Evolutionary conservation across 1,140 invertebrate genomes (phyloP).

Genomic region (Patella vulgata): DNA sequence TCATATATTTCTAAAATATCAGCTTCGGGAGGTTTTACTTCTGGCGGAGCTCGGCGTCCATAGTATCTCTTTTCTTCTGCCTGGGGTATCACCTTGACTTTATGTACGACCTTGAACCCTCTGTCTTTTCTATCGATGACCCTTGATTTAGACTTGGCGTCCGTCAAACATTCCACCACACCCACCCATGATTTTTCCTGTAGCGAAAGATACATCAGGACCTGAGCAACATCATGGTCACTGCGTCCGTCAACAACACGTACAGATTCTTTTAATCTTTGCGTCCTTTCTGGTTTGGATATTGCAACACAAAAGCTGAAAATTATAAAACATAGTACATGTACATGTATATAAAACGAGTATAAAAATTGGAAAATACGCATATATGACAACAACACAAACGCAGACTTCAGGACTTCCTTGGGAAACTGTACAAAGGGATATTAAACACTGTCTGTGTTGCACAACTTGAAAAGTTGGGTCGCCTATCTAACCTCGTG

Average conservation of each 20-base stretch:
- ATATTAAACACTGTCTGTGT: no score
- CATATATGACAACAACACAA: no score
- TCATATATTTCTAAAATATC: slow-evolving; percentile 52
- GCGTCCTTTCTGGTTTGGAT: slow-evolving; percentile 48
- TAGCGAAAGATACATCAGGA: slow-evolving; percentile 54
- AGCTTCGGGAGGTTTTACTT: slow-evolving; percentile 3
- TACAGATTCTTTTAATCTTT: slow-evolving; percentile 47
- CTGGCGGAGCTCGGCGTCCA: slow-evolving; percentile 12
- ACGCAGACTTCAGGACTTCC: no score
- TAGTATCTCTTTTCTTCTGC: slow-evolving; percentile 1
- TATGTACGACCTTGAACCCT: slow-evolving; percentile 25
- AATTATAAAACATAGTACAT: slow-evolving; percentile 8
- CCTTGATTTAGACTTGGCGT: slow-evolving; percentile 16
- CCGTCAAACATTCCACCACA: slow-evolving; percentile 47
- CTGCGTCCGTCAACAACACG: slow-evolving; percentile 45
- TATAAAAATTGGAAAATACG: no score
- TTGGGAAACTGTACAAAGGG: no score
- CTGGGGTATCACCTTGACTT: not conserved
- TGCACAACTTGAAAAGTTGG: no score
- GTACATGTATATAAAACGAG: not conserved
- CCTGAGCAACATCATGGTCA: slow-evolving; percentile 49
- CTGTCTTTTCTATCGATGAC: slow-evolving; percentile 24
- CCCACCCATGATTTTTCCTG: slow-evolving; percentile 58
- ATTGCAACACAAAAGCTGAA: slow-evolving; percentile 59
- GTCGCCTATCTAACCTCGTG: no score